Evolutionary conservation across 2,797 vertebrate species (phyloP).

Genomic region (Podarcis siculus): DNA sequence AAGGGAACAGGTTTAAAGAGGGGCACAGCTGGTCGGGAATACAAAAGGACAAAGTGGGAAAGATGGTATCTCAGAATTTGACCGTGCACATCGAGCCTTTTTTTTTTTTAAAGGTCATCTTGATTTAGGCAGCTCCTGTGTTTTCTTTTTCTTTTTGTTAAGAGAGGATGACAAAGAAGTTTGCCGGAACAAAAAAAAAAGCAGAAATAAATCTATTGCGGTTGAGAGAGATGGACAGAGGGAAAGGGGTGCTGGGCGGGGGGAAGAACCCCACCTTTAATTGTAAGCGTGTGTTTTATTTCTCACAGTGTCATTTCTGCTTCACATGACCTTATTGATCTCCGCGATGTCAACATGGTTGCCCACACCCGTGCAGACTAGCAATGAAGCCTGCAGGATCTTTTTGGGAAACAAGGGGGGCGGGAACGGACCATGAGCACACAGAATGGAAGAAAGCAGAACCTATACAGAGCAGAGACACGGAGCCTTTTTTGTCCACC

Average conservation of each 20-base stretch:
- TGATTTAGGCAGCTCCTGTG: not conserved
- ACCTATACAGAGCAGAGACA: not conserved
- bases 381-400: not conserved
- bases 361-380: not conserved
- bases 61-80: not conserved
- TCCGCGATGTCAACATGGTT: not conserved
- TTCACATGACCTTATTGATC: constrained; percentile 30
- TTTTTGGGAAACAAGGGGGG: not conserved
- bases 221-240: constrained; percentile 33
- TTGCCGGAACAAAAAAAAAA: constrained; percentile 8
- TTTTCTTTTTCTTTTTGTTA: not conserved
- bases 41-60: not conserved
- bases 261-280: constrained; percentile 5
- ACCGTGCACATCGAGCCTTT: constrained; percentile 1
- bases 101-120: constrained; percentile 37
- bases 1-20: not conserved
- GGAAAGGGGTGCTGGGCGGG: not conserved
- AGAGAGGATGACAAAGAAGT: not conserved
- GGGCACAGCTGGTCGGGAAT: constrained; percentile 20
- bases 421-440: not conserved
- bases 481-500: too few relatives aligned
- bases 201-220: constrained; percentile 34
- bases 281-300: constrained; percentile 48
- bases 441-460: not conserved
- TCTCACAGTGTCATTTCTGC: constrained; percentile 5